Evolutionary conservation across 2,113 vertebrate species (phyloP), one percentile per base, ranked within the genome.

Genomic region (Chamaetylas fuelleborni): DNA sequence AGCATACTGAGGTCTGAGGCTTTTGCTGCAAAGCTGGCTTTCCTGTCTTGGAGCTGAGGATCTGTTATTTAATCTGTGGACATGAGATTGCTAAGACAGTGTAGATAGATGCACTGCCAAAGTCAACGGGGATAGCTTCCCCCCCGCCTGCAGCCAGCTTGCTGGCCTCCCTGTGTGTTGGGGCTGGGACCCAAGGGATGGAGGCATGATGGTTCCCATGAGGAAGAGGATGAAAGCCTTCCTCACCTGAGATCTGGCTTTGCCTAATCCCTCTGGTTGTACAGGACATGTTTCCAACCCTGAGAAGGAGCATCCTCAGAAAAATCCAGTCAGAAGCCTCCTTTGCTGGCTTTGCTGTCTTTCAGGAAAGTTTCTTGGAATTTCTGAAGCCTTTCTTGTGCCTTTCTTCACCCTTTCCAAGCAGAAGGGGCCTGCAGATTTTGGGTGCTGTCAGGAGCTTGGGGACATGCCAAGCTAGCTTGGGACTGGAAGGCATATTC

Each of bases 81-180:
- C 92, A 94, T 83, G 91, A 54, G 90, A 77, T 78, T 96, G 82
- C 86, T 96, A 95, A 95, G 94, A 78, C 94, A 88, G 72, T 92
- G 80, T 95, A 95, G 96, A 96, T 95, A 97, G 90, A 94, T 0
- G 1, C 47, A 14, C 33, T 94, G 96, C 95, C 96, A 96, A 95
- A 97, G 72, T 96, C 96, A 97, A 95, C 1, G 67, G 0, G 24
- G 67, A 31, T 11, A 7, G 76, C 72, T 91, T 92, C 80, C 64
- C 92, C 12, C 25, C 38, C 0, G 22, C 81, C 81, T 0, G 24
- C 83, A 83, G 64, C 56, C 69, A 61, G 51, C 56, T 81, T 2
- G 2, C 69, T 0, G 3, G 51, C 60, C 71, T 95, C 67, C 20
- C 38, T 69, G 54, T 0, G 1, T 2, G 2, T 36, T 12, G 7